phyloP scores from a whole-genome alignment of 2,888 invertebrate species.

The Diplolepis rosae region DNA sequence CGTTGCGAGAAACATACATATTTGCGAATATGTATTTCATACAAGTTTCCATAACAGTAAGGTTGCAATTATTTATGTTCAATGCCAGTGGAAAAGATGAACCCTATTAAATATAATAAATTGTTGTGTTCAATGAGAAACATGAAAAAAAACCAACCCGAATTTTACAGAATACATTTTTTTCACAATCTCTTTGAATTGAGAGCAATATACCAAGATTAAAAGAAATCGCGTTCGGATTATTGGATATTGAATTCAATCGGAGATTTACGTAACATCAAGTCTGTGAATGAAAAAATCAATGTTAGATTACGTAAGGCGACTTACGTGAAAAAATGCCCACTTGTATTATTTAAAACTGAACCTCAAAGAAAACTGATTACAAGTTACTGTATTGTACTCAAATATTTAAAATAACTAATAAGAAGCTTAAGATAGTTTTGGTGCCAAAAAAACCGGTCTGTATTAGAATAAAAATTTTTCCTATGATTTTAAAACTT shows the following conservation, averaged over 20 bases:
- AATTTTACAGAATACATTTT: too few relatives aligned
- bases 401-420: not conserved
- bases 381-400: not conserved
- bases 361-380: not conserved
- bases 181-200: too few relatives aligned
- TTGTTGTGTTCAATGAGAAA: too few relatives aligned
- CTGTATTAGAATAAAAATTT: too few relatives aligned
- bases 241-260: constrained; percentile 41
- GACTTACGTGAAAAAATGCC: not conserved
- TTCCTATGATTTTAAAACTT: too few relatives aligned
- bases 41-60: constrained; percentile 18
- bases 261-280: constrained; percentile 5
- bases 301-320: not conserved
- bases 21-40: constrained; percentile 1
- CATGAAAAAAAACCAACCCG: too few relatives aligned
- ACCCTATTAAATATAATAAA: too few relatives aligned
- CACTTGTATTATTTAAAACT: not conserved
- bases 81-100: too few relatives aligned
- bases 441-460: too few relatives aligned
- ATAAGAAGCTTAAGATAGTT: too few relatives aligned
- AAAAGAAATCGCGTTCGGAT: constrained; percentile 46
- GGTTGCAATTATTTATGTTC: too few relatives aligned
- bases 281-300: constrained; percentile 16
- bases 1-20: not conserved
- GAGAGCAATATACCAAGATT: constrained; percentile 21